Percentiles rank a stretch among this genome's conserved stretches.
Conservation (phyloP, 1,140 invertebrate species). For the Stenopsyche tienmushanensis region DNA sequence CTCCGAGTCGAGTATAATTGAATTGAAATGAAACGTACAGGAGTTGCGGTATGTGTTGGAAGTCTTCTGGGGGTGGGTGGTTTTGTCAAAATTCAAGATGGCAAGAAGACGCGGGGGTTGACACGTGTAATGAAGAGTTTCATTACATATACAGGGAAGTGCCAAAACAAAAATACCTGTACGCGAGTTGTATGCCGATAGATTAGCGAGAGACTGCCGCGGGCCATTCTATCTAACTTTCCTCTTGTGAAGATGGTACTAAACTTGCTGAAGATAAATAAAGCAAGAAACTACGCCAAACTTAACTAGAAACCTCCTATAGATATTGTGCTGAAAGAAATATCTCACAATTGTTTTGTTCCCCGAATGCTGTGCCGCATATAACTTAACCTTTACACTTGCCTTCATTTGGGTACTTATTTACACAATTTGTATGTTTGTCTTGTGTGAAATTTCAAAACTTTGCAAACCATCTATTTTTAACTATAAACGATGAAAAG, state of each 20-base stretch:
- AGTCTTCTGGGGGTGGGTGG: no score
- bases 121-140: neutral
- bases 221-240: constrained; percentile 36
- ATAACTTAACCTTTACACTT: no score
- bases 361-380: no score
- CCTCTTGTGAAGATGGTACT: constrained; percentile 32
- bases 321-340: constrained; percentile 33
- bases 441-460: no score
- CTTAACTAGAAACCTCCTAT: constrained; percentile 26
- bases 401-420: no score
- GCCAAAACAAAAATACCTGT: constrained; percentile 29
- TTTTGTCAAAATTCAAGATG: no score
- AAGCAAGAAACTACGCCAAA: constrained; percentile 36
- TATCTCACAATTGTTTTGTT: constrained; percentile 25
- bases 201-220: constrained; percentile 35
- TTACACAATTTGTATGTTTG: no score
- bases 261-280: constrained; percentile 39
- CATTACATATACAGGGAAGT: neutral
- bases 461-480: no score
- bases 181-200: constrained; percentile 36
- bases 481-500: no score
- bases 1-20: no score
- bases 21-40: no score
- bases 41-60: no score
- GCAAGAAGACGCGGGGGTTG: neutral